Conservation (phyloP, 1,140 invertebrate genomes). For the Zaprionus tsacasi region DNA sequence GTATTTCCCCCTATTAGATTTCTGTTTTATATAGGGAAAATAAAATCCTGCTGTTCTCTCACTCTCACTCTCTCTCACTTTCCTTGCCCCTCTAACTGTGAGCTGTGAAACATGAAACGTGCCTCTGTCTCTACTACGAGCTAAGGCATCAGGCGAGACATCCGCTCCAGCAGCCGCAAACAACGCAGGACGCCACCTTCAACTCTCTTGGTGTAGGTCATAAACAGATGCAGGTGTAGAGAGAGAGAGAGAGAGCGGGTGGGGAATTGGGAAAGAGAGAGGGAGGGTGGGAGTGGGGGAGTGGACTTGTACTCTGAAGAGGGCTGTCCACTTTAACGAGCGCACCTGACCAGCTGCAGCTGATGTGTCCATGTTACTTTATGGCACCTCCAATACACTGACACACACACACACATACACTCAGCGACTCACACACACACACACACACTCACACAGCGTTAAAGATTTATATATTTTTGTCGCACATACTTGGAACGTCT, state of each 20-base stretch:
- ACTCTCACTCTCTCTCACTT: no score
- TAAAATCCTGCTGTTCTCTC: no score
- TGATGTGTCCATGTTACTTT: conserved; percentile 65
- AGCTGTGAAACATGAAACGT: neutral
- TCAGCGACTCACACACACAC: neutral
- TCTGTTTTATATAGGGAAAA: neutral
- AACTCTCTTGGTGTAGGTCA: conserved; percentile 79
- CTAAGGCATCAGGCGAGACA: conserved; percentile 17
- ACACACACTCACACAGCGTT: conserved; percentile 19
- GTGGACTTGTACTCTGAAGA: conserved; percentile 17
- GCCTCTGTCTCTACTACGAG: neutral
- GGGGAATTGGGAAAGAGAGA: neutral
- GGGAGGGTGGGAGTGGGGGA: neutral
- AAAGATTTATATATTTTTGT: conserved; percentile 69
- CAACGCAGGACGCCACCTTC: conserved; percentile 21
- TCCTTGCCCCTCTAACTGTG: conserved; percentile 14
- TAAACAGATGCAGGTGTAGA: conserved; percentile 72
- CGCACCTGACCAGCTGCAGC: conserved; percentile 72
- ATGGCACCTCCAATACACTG: conserved; percentile 30
- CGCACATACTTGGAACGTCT: conserved; percentile 65
- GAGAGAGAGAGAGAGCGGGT: neutral
- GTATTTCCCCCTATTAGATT: neutral
- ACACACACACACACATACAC: conserved; percentile 13
- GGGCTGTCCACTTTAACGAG: conserved; percentile 68
- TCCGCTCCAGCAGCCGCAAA: conserved; percentile 27